A percentile compares a stretch with the other conserved stretches of the same genome.
Conservation (phyloP, 1,140 invertebrate species). For the fruit fly (Drosophila melanogaster) region DNA sequence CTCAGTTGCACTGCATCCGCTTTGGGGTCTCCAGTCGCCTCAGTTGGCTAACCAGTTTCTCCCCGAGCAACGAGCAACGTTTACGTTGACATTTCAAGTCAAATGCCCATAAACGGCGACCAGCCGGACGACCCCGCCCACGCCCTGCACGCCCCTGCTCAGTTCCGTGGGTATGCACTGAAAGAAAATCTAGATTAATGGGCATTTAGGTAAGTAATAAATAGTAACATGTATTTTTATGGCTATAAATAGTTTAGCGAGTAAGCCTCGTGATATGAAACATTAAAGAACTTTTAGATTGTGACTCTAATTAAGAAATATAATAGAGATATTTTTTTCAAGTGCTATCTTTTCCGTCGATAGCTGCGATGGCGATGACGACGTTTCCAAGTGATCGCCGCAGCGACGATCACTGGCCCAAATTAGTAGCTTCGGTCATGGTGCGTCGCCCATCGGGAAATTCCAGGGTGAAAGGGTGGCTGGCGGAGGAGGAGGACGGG, state of each 20-base stretch:
- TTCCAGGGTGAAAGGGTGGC: constrained; percentile 14
- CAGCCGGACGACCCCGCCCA: constrained; percentile 51
- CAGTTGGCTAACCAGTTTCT: constrained; percentile 80
- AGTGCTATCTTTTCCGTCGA: constrained; percentile 40
- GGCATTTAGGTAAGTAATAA: neutral
- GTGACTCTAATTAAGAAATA: neutral
- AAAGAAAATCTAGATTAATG: neutral
- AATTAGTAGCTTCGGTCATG: constrained; percentile 73
- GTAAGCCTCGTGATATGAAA: too few species aligned
- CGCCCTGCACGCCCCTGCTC: constrained; percentile 10
- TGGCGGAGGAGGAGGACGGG: neutral
- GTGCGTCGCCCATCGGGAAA: constrained; percentile 59
- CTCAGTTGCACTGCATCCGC: constrained; percentile 78
- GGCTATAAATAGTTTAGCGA: neutral
- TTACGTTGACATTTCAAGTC: constrained; percentile 80
- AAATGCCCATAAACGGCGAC: constrained; percentile 77
- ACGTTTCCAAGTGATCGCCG: constrained; percentile 37
- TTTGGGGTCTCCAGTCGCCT: constrained; percentile 47
- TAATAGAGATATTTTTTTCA: constrained; percentile 1
- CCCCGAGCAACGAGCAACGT: constrained; percentile 58
- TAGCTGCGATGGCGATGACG: constrained; percentile 37
- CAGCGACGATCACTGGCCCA: constrained; percentile 62
- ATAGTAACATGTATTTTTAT: neutral
- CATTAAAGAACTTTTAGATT: neutral
- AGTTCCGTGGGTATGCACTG: constrained; percentile 25